phyloP scores from a whole-genome alignment of 2,113 vertebrate species.

The Pangasianodon gigas region DNA sequence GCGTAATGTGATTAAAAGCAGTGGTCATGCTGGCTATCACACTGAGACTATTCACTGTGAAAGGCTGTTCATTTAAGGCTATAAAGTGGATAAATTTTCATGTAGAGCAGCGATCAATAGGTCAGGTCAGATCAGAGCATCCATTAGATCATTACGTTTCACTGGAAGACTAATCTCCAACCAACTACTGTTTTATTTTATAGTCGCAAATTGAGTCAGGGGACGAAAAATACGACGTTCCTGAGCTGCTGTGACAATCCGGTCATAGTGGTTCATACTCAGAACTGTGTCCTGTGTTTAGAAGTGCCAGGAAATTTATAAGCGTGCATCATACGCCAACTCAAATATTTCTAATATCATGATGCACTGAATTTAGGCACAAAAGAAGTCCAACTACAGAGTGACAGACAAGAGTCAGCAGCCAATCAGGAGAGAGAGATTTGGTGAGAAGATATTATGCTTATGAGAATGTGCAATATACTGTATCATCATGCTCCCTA shows the following conservation, averaged over 20 bases:
- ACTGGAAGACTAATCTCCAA: not conserved
- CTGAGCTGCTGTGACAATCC: not conserved
- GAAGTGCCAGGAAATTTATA: not conserved
- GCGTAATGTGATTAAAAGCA: constrained; percentile 6
- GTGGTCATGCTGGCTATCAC: not conserved
- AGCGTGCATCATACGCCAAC: not conserved
- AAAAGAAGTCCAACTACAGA: not conserved
- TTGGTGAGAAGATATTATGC: not conserved
- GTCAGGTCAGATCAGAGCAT: not conserved
- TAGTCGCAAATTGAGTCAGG: not conserved
- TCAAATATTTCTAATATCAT: not conserved
- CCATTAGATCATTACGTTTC: not conserved
- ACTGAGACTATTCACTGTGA: not conserved
- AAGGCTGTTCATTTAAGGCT: not conserved
- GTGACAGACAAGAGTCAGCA: not conserved
- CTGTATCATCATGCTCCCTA: no score
- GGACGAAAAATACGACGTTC: not conserved
- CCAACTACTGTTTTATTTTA: not conserved
- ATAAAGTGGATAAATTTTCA: not conserved
- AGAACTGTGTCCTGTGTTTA: not conserved
- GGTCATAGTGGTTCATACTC: not conserved
- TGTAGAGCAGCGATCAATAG: constrained; percentile 2
- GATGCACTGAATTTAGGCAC: not conserved
- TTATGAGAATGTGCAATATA: not conserved
- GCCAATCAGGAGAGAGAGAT: not conserved